phyloP scores from a whole-genome alignment of 2,888 invertebrate species.

The Cataglyphis livida region DNA sequence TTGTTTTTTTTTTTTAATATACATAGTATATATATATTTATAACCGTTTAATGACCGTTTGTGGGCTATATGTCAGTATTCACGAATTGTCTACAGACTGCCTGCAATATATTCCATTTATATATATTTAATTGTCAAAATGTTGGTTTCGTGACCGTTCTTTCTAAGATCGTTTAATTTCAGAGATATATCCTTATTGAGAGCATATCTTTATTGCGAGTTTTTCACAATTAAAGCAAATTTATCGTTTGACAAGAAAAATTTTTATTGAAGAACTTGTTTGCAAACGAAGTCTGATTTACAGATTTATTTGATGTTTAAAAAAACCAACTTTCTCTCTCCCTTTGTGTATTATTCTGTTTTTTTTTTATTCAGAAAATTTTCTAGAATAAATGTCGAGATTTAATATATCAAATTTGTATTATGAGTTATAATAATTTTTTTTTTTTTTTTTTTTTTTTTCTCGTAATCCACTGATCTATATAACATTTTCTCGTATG shows the following conservation, averaged over 20 bases:
- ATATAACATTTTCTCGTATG: conserved; percentile 1
- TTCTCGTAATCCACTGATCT: neutral
- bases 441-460: neutral
- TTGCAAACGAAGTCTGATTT: neutral
- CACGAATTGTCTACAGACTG: neutral
- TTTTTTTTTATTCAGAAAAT: no score
- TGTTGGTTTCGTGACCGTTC: neutral
- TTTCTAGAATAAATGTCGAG: neutral
- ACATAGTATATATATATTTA: no score
- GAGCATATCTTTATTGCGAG: neutral
- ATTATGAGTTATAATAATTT: neutral
- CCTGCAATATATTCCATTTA: neutral
- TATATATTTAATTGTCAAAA: neutral
- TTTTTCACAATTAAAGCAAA: neutral
- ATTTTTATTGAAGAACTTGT: neutral
- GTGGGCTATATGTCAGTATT: neutral
- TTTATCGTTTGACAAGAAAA: neutral
- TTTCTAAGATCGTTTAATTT: neutral
- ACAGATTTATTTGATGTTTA: neutral
- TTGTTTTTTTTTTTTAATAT: no score
- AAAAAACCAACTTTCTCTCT: no score
- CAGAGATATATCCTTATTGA: neutral
- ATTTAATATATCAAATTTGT: neutral
- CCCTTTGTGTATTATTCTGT: no score
- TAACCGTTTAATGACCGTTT: neutral